phyloP scores from a whole-genome alignment of 2,888 invertebrate species.

The Disparrhopalites patrizii region DNA sequence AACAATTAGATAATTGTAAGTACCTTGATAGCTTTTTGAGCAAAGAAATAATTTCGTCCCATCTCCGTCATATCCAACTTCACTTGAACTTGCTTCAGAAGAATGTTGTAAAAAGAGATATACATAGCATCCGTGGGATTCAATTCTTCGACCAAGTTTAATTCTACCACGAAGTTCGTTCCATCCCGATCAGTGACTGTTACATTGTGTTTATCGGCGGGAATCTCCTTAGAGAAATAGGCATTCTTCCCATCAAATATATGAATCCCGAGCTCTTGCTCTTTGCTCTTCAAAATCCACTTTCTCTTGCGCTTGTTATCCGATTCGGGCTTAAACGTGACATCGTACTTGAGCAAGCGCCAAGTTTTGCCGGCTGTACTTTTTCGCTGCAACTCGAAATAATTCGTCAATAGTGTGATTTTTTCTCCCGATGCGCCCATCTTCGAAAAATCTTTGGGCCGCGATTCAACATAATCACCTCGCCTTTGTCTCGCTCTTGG shows the following conservation, averaged over 20 bases:
- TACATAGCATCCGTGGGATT: slow-evolving; percentile 31
- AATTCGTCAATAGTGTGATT: slow-evolving; percentile 62
- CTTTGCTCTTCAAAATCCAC: slow-evolving; percentile 59
- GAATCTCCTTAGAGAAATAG: slow-evolving; percentile 58
- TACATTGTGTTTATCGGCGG: slow-evolving; percentile 28
- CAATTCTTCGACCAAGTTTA: slow-evolving; percentile 32
- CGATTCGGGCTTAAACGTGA: slow-evolving; percentile 68
- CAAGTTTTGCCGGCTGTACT: slow-evolving; percentile 56
- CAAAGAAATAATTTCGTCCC: slow-evolving; percentile 30
- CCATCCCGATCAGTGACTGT: slow-evolving; percentile 12
- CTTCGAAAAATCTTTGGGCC: slow-evolving; percentile 11
- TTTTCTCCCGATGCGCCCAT: slow-evolving; percentile 56
- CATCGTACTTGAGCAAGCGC: slow-evolving; percentile 70
- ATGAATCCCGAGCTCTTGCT: slow-evolving; percentile 56
- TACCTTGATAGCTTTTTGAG: slow-evolving; percentile 51
- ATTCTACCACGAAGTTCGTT: slow-evolving; percentile 27
- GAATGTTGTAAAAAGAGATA: slow-evolving; percentile 40
- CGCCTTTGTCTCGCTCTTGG: background rate
- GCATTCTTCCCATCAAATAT: slow-evolving; percentile 72
- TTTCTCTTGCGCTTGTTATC: slow-evolving; percentile 63
- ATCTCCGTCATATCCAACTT: slow-evolving; percentile 33
- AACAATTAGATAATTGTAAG: too few species aligned
- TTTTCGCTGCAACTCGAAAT: slow-evolving; percentile 61
- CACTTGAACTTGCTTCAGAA: slow-evolving; percentile 33
- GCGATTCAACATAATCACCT: slow-evolving; percentile 19